Percentiles rank a stretch among this genome's conserved stretches.
These are phyloP conservation scores for Drosophila longiperda DNA, from an alignment of 2,888 invertebrate genomes.

Conservation along the genomic window DNA sequence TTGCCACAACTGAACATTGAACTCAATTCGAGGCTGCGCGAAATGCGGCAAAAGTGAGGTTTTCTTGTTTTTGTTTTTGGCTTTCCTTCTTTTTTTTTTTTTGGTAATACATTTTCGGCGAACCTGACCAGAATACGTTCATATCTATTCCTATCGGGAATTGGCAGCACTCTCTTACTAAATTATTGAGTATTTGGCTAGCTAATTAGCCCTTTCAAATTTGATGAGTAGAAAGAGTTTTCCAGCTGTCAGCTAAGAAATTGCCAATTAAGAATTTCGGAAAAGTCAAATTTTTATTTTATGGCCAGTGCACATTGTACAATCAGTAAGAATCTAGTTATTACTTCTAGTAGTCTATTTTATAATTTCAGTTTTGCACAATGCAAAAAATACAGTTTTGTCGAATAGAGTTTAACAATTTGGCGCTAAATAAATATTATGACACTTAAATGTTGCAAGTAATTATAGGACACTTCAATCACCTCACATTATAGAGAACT, in stretches of 20 bases:
- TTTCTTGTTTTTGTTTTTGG: not conserved
- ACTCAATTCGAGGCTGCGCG: constrained; percentile 50
- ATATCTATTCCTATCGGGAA: constrained; percentile 1
- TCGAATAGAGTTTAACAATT: not conserved
- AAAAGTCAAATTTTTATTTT: not conserved
- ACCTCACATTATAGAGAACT: no score
- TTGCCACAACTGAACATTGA: constrained; percentile 53
- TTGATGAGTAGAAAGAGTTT: not conserved
- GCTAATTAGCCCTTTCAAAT: constrained; percentile 37
- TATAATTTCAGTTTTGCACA: not conserved
- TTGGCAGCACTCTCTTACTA: constrained; percentile 15
- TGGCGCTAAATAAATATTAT: not conserved
- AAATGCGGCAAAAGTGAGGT: constrained; percentile 48
- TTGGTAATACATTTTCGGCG: constrained; percentile 3
- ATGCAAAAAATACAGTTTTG: not conserved
- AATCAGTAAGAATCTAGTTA: not conserved
- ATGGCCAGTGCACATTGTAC: not conserved
- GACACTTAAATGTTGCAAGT: not conserved
- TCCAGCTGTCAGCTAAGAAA: constrained; percentile 1
- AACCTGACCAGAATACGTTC: constrained; percentile 21
- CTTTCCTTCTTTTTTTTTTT: not conserved
- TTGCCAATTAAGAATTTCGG: constrained; percentile 1
- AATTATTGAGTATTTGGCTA: constrained; percentile 48
- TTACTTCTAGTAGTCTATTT: not conserved
- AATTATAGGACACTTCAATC: not conserved